Base-by-base conservation (phyloP, 2,888 invertebrate species). In the Melanophora roralis region DNA sequence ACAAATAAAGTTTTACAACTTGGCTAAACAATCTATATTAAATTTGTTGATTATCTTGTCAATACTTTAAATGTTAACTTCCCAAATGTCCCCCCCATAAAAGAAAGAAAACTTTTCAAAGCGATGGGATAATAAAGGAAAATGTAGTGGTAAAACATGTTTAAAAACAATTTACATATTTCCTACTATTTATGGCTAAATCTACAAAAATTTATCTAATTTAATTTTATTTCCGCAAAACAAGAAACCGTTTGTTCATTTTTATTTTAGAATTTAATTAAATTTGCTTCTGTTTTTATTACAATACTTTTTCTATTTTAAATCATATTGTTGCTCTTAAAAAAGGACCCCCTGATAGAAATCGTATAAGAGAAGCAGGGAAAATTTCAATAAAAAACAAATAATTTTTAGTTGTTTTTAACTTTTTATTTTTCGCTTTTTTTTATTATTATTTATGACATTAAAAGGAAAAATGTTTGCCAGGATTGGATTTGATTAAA, bases 241-340 rank as follows among this genome's bases (percentile, higher is more conserved):
- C 27, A 71, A 45, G 47, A 49, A 69, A 57, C 16, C 27, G n/a
- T 40, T n/a, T n/a, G n/a, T n/a, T 51, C 9, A 14, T 51, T 11
- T 49, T 21, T 12, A 43, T 40, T 64, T 32, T 2, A 65, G 16
- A 72, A 65, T 73, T 65, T 40, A 65, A 65, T 73, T 73, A 45
- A 65, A 65, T 65, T 65, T 32, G 40, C 49, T 49, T 19, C 36
- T 19, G 12, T 59, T 38, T 43, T 34, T 36, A 27, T 43, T 16
- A 12, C 1, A 27, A 5, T 27, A 27, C 3, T 27, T 27, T 27
- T 27, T n/a, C n/a, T n/a, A n/a, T n/a, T 27, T 27, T 27, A 5
- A 27, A 27, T 3, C 3, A 27, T 27, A 27, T 5, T 27, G 6
- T 6, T 5, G n/a, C 32, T 36, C 23, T 7, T 14, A 3, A 16